Evolutionary conservation across 2,797 vertebrate species (phyloP).

Genomic region (Chaetodon trifasciatus): DNA sequence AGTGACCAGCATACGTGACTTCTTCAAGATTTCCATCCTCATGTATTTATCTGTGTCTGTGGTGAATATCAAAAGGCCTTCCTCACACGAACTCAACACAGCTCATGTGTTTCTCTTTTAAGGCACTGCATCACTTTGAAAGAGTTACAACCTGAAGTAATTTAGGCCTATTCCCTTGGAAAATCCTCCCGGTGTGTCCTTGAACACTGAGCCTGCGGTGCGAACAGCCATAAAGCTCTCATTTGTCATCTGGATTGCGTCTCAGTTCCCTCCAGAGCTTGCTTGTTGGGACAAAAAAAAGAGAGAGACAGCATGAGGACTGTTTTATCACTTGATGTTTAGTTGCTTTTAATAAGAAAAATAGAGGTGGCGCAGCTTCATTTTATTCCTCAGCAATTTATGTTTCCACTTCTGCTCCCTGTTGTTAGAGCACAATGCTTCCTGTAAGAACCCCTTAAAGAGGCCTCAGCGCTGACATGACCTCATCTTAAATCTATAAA

Average conservation of each 20-base stretch:
- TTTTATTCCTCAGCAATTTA: conserved; percentile 34
- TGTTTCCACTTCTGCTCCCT: conserved; percentile 25
- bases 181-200: conserved; percentile 72
- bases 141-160: conserved; percentile 67
- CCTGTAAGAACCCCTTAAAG: conserved; percentile 23
- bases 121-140: conserved; percentile 58
- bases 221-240: conserved; percentile 68
- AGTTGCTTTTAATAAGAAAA: conserved; percentile 60
- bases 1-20: conserved; percentile 51
- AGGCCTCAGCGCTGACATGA: conserved; percentile 24
- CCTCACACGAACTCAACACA: conserved; percentile 20
- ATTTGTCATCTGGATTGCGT: conserved; percentile 72
- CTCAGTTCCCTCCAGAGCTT: conserved; percentile 53
- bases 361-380: neutral
- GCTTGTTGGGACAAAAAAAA: conserved; percentile 44
- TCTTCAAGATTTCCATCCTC: conserved; percentile 25
- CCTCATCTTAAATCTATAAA: conserved; percentile 52
- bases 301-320: conserved; percentile 35
- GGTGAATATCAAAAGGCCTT: conserved; percentile 59
- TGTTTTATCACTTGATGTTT: conserved; percentile 61
- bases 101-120: conserved; percentile 43
- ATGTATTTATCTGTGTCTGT: conserved; percentile 53
- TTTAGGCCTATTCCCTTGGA: conserved; percentile 68
- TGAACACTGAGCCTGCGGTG: conserved; percentile 60
- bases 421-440: conserved; percentile 25